Evolutionary conservation across 2,797 vertebrate species (phyloP).

Genomic region (Acrocephalus scirpaceus): DNA sequence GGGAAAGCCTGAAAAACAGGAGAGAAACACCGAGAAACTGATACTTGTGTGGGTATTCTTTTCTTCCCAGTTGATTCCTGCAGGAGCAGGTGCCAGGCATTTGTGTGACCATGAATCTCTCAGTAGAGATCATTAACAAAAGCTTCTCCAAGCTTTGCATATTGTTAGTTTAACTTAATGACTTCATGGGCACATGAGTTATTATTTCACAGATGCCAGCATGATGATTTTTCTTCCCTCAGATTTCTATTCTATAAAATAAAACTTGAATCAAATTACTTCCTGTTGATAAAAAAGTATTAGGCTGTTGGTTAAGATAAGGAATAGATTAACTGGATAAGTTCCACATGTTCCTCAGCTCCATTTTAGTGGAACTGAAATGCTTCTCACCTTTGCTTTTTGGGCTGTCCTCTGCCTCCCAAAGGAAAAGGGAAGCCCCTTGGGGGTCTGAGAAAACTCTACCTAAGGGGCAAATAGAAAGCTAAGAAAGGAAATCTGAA

Average conservation of each 20-base stretch:
- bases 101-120: neutral
- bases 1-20: neutral
- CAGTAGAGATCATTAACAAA: neutral
- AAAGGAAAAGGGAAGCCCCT: neutral
- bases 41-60: neutral
- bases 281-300: neutral
- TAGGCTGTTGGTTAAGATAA: neutral
- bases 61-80: neutral
- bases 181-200: neutral
- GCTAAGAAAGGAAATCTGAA: neutral
- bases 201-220: neutral
- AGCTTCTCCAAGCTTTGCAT: neutral
- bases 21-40: neutral
- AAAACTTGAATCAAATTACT: neutral
- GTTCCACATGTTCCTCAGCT: neutral
- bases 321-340: neutral
- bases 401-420: neutral
- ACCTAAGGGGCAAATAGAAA: neutral
- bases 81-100: slow-evolving; percentile 18
- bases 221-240: neutral
- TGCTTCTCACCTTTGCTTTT: neutral
- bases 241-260: neutral
- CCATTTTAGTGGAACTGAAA: neutral
- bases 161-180: neutral
- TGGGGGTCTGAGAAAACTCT: neutral